Percentiles rank a stretch among this genome's conserved stretches.
These are phyloP conservation scores for Spinibarbus caldwelli DNA, from an alignment of 2,797 vertebrate genomes.

Conservation along the genomic window DNA sequence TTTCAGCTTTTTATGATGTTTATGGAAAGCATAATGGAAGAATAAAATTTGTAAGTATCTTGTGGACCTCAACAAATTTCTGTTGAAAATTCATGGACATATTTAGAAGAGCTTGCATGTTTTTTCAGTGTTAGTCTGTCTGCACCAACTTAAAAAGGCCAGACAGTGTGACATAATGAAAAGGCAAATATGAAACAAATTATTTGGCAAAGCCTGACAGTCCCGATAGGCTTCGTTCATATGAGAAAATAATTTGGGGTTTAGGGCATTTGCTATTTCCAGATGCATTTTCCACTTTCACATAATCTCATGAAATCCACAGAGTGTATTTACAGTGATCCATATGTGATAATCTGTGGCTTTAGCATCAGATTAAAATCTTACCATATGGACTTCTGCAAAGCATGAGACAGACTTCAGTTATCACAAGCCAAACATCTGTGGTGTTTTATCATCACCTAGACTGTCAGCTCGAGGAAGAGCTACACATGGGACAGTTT, in stretches of 20 bases:
- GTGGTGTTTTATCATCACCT: constrained; percentile 12
- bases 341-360: constrained; percentile 40
- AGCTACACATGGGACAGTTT: background rate
- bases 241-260: constrained; percentile 30
- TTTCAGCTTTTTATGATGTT: background rate
- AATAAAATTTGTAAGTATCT: background rate
- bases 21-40: background rate
- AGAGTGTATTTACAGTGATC: constrained; percentile 41
- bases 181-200: constrained; percentile 41
- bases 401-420: background rate
- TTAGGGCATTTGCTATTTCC: constrained; percentile 26
- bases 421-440: constrained; percentile 25
- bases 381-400: constrained; percentile 29
- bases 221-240: constrained; percentile 12
- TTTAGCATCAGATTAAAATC: constrained; percentile 27
- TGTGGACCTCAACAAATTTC: background rate
- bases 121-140: constrained; percentile 24
- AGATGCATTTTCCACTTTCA: constrained; percentile 20
- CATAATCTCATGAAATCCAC: constrained; percentile 37
- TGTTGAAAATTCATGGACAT: constrained; percentile 4
- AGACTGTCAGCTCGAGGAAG: background rate
- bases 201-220: constrained; percentile 11
- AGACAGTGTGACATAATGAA: constrained; percentile 32
- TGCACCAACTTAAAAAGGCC: background rate
- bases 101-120: constrained; percentile 32